Base-by-base conservation (phyloP, 2,113 vertebrate genomes). In the Halcyon senegalensis region DNA sequence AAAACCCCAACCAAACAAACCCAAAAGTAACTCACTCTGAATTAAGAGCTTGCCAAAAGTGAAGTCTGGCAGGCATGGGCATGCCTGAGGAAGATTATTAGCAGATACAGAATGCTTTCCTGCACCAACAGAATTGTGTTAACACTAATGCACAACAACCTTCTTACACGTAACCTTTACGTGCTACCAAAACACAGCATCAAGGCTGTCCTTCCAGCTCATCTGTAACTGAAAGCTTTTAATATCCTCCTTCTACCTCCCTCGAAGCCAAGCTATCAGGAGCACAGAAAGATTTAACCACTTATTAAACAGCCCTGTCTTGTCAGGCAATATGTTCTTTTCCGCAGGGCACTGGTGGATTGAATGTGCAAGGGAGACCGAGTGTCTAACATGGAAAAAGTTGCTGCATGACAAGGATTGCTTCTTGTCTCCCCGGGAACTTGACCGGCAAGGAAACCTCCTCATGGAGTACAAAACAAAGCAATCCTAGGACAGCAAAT, bases 161-260 rank as follows among this genome's bases (percentile, higher is more conserved):
- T 41, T 94, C 58, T 89, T 56, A 60, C 39, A 73, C 48, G 78
- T 87, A 92, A 92, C 80, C 89, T 92, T 87, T 91, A 28, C 7
- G 25, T 53, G 77, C 70, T 75, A 78, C 48, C 66, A 37, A 64
- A 58, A 66, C 15, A 70, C 82, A 73, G 44, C 25, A 77, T 15
- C 77, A 79, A 53, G 50, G 50, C 5, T 87, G 77, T 83, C 92
- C 84, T 95, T 76, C 55, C 68, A 92, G 94, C 56, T 76, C 46
- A 3, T n/a, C 67, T 89, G 66, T 46, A 89, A 73, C 58, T 39
- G 81, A 94, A 92, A 96, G 58, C 77, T 94, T 96, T 94, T 96
- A 95, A 94, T 92, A 87, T 76, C 78, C 69, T 53, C 14, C 63
- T 69, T 50, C 68, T 6, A 13, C 19, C 39, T 78, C 41, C 70